These are phyloP conservation scores for Aleiodes sp. DNA, from an alignment of 1,140 invertebrate genomes.

Conservation along the genomic window DNA sequence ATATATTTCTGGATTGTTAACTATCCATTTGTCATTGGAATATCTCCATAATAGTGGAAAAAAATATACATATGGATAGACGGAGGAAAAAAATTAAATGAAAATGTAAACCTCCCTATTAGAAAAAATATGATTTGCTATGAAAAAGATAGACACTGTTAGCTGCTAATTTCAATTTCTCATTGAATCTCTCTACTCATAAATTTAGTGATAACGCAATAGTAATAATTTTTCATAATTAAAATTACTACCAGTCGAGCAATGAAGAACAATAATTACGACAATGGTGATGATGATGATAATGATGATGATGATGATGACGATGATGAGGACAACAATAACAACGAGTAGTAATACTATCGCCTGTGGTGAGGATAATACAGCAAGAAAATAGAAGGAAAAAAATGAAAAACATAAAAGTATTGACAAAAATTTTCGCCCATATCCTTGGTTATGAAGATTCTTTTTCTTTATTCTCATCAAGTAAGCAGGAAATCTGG, in stretches of 20 bases:
- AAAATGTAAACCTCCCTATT: too few relatives aligned
- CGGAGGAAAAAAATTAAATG: too few relatives aligned
- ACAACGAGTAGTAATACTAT: constrained; percentile 1
- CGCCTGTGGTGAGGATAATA: constrained; percentile 11
- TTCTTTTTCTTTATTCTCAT: background rate
- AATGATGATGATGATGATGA: constrained; percentile 12
- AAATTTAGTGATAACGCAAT: background rate
- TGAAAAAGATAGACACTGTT: too few relatives aligned
- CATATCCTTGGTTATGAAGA: background rate
- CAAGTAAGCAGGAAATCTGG: constrained; percentile 3
- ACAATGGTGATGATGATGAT: constrained; percentile 3
- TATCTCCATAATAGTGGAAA: too few relatives aligned
- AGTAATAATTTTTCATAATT: background rate
- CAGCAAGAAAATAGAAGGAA: background rate
- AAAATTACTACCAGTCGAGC: background rate
- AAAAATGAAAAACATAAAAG: background rate
- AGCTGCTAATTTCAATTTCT: too few relatives aligned
- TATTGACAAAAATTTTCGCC: background rate
- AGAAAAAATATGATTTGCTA: too few relatives aligned
- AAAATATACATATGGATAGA: too few relatives aligned
- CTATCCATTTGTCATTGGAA: too few relatives aligned
- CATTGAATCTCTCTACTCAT: background rate
- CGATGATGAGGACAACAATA: background rate
- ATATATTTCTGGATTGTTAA: too few relatives aligned
- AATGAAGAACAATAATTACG: background rate